Conservation (phyloP, 2,888 invertebrate genomes). For the Thalpophila matura region DNA sequence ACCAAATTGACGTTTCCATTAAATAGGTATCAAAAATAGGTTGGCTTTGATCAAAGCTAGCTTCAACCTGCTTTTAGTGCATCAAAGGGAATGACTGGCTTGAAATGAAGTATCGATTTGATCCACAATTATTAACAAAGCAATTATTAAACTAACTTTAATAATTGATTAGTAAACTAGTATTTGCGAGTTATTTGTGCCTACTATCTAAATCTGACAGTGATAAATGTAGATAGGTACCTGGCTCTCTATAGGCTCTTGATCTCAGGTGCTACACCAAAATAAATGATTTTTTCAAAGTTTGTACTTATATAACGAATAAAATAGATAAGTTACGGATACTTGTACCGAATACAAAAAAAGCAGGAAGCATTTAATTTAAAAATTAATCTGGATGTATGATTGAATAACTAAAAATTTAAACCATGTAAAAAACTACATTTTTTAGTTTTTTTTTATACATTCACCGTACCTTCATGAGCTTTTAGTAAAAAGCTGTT, state of each 20-base stretch:
- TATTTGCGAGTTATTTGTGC: background rate
- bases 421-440: background rate
- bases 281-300: constrained; percentile 31
- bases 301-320: background rate
- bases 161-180: constrained; percentile 10
- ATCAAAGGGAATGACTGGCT: background rate
- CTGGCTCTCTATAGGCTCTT: background rate
- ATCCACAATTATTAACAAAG: no score
- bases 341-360: background rate
- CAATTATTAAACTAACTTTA: background rate
- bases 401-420: background rate
- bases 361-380: no score
- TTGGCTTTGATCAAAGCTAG: constrained; percentile 14
- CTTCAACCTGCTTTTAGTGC: background rate
- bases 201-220: constrained; percentile 17
- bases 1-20: constrained; percentile 14
- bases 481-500: no score
- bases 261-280: background rate
- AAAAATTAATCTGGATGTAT: background rate
- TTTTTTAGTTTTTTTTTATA: no score
- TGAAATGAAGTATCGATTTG: background rate
- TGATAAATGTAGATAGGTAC: constrained; percentile 31
- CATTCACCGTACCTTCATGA: no score
- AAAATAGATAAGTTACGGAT: background rate
- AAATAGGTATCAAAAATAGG: constrained; percentile 19